phyloP scores from a whole-genome alignment of 2,797 vertebrate genomes.

The Gadopsis marmoratus region DNA sequence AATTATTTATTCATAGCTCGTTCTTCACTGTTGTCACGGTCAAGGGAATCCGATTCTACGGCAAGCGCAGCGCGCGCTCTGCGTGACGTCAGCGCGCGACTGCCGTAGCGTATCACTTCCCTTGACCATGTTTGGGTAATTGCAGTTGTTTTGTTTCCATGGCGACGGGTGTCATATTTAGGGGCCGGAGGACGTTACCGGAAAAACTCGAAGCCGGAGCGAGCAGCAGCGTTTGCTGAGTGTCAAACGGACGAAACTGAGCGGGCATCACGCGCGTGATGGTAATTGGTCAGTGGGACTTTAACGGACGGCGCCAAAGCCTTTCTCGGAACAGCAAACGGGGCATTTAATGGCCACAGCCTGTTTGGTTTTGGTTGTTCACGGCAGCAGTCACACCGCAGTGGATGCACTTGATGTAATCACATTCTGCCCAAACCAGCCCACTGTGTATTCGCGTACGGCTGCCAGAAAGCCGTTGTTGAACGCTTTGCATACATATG shows the following conservation, averaged over 20 bases:
- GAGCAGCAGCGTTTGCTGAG: constrained; percentile 1
- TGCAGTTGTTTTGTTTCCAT: constrained; percentile 83
- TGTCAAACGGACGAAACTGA: constrained; percentile 24
- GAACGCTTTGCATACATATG: neutral
- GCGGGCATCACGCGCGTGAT: constrained; percentile 19
- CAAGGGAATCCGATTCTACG: constrained; percentile 80
- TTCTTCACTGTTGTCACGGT: constrained; percentile 63
- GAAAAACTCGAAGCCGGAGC: constrained; percentile 57
- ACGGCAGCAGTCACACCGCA: neutral
- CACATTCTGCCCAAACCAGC: neutral
- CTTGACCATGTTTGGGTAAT: constrained; percentile 87
- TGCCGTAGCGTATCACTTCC: constrained; percentile 74
- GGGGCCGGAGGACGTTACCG: constrained; percentile 60
- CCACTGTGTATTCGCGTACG: neutral
- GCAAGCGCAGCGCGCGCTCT: constrained; percentile 72
- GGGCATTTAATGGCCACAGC: neutral
- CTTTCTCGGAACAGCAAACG: constrained; percentile 36
- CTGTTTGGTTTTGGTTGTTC: neutral
- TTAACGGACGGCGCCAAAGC: neutral
- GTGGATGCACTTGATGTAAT: neutral
- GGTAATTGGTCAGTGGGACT: constrained; percentile 15
- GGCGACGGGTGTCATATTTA: constrained; percentile 75
- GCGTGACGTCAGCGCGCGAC: constrained; percentile 79
- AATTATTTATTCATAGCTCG: constrained; percentile 74
- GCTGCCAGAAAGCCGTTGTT: neutral